Percentiles rank a stretch among this genome's conserved stretches.
These are phyloP conservation scores for Sinocyclocheilus grahami DNA, from an alignment of 2,113 vertebrate genomes.

Conservation along the genomic window DNA sequence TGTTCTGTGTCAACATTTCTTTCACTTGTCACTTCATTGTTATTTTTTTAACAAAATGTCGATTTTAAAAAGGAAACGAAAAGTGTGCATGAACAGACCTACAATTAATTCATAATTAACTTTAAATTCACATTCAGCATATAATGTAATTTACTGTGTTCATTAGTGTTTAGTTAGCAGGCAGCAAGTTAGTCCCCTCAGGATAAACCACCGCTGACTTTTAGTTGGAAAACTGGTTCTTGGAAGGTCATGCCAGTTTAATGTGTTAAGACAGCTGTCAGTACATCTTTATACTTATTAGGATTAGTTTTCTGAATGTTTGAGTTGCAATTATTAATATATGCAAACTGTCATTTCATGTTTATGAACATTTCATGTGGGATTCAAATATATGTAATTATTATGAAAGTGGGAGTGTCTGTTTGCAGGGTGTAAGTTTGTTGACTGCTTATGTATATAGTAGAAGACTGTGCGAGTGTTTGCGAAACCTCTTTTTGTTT, in stretches of 20 bases:
- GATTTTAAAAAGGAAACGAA: background rate
- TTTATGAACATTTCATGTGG: background rate
- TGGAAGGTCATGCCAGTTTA: background rate
- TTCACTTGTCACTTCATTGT: background rate
- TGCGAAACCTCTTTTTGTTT: background rate
- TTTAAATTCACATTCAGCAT: background rate
- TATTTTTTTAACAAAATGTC: background rate
- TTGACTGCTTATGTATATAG: background rate
- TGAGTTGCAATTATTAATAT: background rate
- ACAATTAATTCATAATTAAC: background rate
- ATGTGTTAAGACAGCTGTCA: background rate
- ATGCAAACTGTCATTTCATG: background rate
- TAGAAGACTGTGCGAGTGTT: background rate
- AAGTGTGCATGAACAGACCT: background rate
- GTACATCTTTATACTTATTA: background rate
- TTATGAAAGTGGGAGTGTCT: background rate
- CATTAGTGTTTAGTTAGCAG: background rate
- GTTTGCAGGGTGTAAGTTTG: background rate
- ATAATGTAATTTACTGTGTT: background rate
- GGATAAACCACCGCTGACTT: background rate
- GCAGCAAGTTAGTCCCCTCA: background rate
- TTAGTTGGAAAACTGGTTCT: background rate
- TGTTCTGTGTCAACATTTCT: background rate
- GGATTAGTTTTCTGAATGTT: background rate
- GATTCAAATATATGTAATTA: background rate